A percentile compares a stretch with the other conserved stretches of the same genome.
These are phyloP conservation scores for Orientallactaga sibirica DNA, from an alignment of 2,797 vertebrate genomes.

Conservation along the genomic window DNA sequence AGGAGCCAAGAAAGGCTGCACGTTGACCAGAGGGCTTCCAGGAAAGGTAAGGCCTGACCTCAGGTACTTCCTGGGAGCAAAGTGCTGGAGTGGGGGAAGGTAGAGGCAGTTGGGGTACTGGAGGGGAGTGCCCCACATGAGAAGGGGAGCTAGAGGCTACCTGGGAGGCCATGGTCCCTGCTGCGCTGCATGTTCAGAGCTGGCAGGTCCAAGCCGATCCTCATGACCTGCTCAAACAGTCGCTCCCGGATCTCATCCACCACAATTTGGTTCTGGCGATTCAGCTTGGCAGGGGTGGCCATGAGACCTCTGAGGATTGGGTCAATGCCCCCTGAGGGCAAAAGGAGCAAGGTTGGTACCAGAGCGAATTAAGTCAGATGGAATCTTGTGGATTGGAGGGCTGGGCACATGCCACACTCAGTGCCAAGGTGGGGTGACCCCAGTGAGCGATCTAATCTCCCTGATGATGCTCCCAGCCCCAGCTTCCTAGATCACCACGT, in stretches of 20 bases:
- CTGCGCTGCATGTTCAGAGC: constrained; percentile 92
- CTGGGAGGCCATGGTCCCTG: constrained; percentile 92
- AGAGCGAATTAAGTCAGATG: background rate
- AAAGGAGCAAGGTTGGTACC: background rate
- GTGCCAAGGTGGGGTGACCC: background rate
- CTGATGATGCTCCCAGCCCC: background rate
- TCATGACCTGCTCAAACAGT: constrained; percentile 89
- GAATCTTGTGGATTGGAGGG: background rate
- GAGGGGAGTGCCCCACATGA: background rate
- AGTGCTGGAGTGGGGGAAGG: background rate
- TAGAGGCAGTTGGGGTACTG: background rate
- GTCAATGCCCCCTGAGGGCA: constrained; percentile 91
- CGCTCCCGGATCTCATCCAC: constrained; percentile 91
- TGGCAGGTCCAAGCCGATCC: constrained; percentile 89
- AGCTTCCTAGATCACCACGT: background rate
- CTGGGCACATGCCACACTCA: background rate
- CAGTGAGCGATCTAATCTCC: background rate
- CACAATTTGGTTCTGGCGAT: constrained; percentile 88
- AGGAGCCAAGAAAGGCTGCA: background rate
- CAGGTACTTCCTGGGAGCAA: background rate
- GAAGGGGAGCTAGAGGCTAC: constrained; percentile 57
- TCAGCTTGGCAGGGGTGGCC: constrained; percentile 88
- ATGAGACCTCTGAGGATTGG: constrained; percentile 91
- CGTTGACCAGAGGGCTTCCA: background rate
- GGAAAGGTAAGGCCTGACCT: background rate